Evolutionary conservation across 2,113 vertebrate genomes (phyloP), one percentile per base, ranked within the genome.

Genomic region (Girardinichthys multiradiatus): DNA sequence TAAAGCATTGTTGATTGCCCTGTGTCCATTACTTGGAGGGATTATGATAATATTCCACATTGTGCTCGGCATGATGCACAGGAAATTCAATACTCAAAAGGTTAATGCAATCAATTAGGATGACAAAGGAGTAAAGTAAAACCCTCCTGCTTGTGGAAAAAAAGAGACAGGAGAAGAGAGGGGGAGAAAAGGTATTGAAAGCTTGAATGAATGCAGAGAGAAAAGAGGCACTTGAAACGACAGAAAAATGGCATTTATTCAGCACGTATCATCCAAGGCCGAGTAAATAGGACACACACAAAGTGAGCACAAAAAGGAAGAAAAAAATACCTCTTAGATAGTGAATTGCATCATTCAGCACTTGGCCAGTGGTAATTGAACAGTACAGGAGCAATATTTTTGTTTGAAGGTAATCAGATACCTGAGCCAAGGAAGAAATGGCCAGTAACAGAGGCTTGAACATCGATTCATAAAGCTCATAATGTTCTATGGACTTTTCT

Each of bases 71-170:
- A 96, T 95, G 95, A 96, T 95, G 97, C 97, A 95, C 93, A 95
- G 96, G 96, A 98, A 98, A 98, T 98, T 96, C 97, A 98, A 98
- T 98, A 98, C 97, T 96, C 96, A 97, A 98, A 98, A 98, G 97
- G 97, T 98, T 98, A 98, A 98, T 98, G 97, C 96, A 98, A 98
- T 98, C 97, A 98, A 98, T 98, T 98, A 98, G 96, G 97, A 97
- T 97, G 97, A 98, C 97, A 97, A 97, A 97, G 96, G 97, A 98
- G 96, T 97, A 95, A 97, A 98, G 96, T 96, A 96, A 98, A 98
- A 96, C 96, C 96, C 96, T 96, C 94, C 94, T 96, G 96, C 96
- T 96, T 89, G 95, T 96, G 96, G 94, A 95, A 95, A 96, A 95
- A 96, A 94, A 92, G 93, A 93, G 89, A 91, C 92, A 91, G 88